Evolutionary conservation across 1,140 invertebrate genomes (phyloP).

Genomic region (Polyergus mexicanus): DNA sequence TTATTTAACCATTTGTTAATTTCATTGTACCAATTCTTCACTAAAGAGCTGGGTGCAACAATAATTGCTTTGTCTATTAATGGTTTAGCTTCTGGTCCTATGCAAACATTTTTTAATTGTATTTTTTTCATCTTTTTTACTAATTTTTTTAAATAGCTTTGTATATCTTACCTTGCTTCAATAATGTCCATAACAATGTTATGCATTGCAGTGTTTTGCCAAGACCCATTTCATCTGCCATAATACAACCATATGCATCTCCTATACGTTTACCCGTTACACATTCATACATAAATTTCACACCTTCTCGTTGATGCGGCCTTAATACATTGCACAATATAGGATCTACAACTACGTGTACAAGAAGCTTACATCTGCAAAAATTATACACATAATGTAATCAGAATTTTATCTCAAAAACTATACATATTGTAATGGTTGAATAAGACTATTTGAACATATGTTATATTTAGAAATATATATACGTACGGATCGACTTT

Average conservation of each 20-base stretch:
- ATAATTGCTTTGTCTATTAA: conserved; percentile 97
- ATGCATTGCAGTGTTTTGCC: conserved; percentile 99
- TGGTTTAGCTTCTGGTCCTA: conserved; percentile 93
- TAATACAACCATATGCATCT: conserved; percentile 97
- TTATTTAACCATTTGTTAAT: conserved; percentile 98
- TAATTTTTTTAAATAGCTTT: not conserved
- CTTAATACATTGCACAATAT: conserved; percentile 95
- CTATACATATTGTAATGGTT: not conserved
- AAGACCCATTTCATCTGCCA: conserved; percentile 99
- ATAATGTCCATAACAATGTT: conserved; percentile 97
- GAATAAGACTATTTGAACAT: not conserved
- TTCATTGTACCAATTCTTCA: conserved; percentile 99
- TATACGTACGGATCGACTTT: conserved; percentile 89
- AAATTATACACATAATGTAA: not conserved
- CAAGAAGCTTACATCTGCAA: conserved; percentile 80
- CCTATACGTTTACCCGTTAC: conserved; percentile 97
- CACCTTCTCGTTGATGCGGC: conserved; percentile 99
- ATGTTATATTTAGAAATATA: not conserved
- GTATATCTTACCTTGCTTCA: conserved; percentile 89
- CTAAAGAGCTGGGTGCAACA: conserved; percentile 98
- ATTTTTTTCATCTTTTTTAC: conserved; percentile 18
- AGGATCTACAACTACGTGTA: conserved; percentile 93
- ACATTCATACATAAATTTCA: conserved; percentile 99
- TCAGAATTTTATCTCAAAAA: conserved; percentile 22
- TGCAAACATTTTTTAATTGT: conserved; percentile 5